Evolutionary conservation across 1,140 invertebrate genomes (phyloP).

Genomic region (Apocrypta bakeri): DNA sequence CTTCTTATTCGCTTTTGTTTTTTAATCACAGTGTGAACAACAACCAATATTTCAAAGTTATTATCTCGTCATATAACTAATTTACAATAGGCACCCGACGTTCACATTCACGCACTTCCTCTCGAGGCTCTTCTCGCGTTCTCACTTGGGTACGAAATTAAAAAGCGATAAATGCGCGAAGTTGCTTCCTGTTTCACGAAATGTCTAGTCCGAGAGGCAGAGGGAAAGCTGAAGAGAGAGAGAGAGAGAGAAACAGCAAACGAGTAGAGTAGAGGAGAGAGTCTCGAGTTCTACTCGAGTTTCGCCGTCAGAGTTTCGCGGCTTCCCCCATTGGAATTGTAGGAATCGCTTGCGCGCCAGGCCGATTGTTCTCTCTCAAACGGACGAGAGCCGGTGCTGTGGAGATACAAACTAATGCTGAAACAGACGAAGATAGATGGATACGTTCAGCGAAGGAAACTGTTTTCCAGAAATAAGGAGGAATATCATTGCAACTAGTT

Average conservation of each 20-base stretch:
- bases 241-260: not conserved
- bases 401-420: slow-evolving; percentile 30
- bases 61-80: too few relatives aligned
- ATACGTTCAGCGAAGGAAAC: not conserved
- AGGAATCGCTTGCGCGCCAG: slow-evolving; percentile 30
- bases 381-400: not conserved
- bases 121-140: not conserved
- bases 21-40: too few relatives aligned
- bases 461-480: not conserved
- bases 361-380: slow-evolving; percentile 34
- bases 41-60: too few relatives aligned
- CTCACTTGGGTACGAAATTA: not conserved
- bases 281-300: slow-evolving; percentile 25
- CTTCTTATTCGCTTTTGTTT: too few relatives aligned
- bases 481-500: not conserved
- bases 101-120: too few relatives aligned
- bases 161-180: slow-evolving; percentile 17
- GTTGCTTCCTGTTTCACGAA: not conserved
- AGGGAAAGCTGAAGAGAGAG: not conserved
- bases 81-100: too few relatives aligned
- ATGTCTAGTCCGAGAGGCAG: slow-evolving; percentile 7
- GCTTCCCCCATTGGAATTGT: slow-evolving; percentile 36
- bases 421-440: slow-evolving; percentile 21
- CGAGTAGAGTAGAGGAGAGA: not conserved
- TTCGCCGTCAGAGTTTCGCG: slow-evolving; percentile 29